Conservation (phyloP, 2,797 vertebrate species). For the Phrynocephalus guinanensis region DNA sequence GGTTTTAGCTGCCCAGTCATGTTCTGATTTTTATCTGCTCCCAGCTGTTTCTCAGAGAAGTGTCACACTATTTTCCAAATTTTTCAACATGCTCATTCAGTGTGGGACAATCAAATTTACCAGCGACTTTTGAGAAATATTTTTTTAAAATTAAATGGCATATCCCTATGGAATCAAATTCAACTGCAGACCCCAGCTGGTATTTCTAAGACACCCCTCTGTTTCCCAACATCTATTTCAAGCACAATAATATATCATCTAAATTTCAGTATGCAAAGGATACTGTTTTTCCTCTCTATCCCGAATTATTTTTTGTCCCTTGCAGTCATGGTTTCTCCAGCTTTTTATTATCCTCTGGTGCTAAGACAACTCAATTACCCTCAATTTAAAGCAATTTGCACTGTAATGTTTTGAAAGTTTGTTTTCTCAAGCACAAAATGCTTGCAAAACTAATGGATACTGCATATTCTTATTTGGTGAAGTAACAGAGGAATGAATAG, state of each 20-base stretch:
- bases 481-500: not conserved
- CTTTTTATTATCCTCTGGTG: not conserved
- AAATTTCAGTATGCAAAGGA: not conserved
- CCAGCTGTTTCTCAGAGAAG: not conserved
- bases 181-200: no score
- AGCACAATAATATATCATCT: not conserved
- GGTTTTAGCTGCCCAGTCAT: not conserved
- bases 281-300: not conserved
- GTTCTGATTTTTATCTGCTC: not conserved
- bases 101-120: not conserved
- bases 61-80: not conserved
- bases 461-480: conserved; percentile 1
- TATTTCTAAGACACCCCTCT: not conserved
- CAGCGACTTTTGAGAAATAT: not conserved
- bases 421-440: conserved; percentile 9
- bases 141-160: not conserved
- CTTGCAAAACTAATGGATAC: conserved; percentile 3
- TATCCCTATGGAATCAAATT: not conserved
- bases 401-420: not conserved
- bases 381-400: conserved; percentile 6
- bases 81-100: not conserved
- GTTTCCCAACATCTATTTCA: not conserved
- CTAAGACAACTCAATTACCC: conserved; percentile 1
- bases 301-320: no score
- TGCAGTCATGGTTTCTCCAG: not conserved